Evolutionary conservation across 2,113 vertebrate species (phyloP).

Genomic region (Dipodomys merriami): DNA sequence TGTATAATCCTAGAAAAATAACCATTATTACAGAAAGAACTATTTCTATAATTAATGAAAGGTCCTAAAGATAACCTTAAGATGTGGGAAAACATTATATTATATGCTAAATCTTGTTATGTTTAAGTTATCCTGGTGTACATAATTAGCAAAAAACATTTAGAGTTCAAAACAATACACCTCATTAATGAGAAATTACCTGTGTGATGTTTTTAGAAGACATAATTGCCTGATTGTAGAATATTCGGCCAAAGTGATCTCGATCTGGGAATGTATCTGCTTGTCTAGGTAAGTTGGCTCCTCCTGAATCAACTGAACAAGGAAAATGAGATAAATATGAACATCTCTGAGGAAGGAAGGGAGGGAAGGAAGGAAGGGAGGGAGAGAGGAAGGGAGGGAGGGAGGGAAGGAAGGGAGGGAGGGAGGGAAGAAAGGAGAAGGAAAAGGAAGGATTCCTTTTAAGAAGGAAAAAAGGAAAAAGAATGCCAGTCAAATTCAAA

Average conservation of each 20-base stretch:
- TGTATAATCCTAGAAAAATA: background rate
- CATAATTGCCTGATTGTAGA: conserved; percentile 96
- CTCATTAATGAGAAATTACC: conserved; percentile 85
- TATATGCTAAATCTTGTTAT: conserved; percentile 23
- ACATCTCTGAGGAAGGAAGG: background rate
- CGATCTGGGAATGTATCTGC: conserved; percentile 96
- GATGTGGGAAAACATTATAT: background rate
- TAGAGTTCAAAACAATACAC: background rate
- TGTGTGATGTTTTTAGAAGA: conserved; percentile 95
- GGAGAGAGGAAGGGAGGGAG: too few species aligned
- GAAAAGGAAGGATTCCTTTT: too few species aligned
- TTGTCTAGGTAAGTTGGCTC: conserved; percentile 96
- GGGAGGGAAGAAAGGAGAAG: too few species aligned
- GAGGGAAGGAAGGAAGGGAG: too few species aligned
- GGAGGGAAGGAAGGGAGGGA: too few species aligned
- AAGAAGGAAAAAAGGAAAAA: background rate
- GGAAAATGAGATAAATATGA: conserved; percentile 15
- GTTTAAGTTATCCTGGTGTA: background rate
- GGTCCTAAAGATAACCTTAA: background rate
- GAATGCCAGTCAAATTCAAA: background rate
- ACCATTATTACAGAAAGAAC: background rate
- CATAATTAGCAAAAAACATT: background rate
- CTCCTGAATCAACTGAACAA: conserved; percentile 96
- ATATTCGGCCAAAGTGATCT: conserved; percentile 98
- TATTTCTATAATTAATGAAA: conserved; percentile 11